phyloP scores from a whole-genome alignment of 2,113 vertebrate species.

The Peromyscus leucopus region DNA sequence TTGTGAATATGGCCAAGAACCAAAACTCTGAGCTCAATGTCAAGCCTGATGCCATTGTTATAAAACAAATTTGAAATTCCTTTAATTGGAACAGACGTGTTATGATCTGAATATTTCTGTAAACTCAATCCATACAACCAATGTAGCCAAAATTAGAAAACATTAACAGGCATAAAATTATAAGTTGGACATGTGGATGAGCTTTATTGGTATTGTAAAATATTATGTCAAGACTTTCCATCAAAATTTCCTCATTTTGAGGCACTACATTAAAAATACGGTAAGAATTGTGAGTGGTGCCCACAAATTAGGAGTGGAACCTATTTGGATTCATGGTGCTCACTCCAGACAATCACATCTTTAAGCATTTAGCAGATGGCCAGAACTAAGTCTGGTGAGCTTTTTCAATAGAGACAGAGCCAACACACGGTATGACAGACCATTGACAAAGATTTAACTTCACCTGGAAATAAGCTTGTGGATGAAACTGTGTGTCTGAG shows the following conservation, averaged over 20 bases:
- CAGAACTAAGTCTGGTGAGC: slow-evolving; percentile 55
- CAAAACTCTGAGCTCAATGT: slow-evolving; percentile 73
- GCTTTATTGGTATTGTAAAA: slow-evolving; percentile 84
- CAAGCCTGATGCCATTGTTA: slow-evolving; percentile 73
- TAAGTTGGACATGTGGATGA: slow-evolving; percentile 75
- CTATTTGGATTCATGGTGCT: slow-evolving; percentile 53
- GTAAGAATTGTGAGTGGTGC: slow-evolving; percentile 7
- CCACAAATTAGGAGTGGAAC: slow-evolving; percentile 69
- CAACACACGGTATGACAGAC: not conserved
- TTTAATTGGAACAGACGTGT: slow-evolving; percentile 80
- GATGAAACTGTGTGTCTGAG: not conserved
- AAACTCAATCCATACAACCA: slow-evolving; percentile 75
- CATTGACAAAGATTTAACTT: slow-evolving; percentile 49
- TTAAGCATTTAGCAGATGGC: slow-evolving; percentile 70
- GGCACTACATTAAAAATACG: slow-evolving; percentile 65
- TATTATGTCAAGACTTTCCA: slow-evolving; percentile 77
- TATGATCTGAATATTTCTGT: slow-evolving; percentile 77
- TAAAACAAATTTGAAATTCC: slow-evolving; percentile 82
- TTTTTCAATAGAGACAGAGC: not conserved
- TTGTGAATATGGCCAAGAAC: slow-evolving; percentile 64
- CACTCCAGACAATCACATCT: slow-evolving; percentile 54
- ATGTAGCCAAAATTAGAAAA: slow-evolving; percentile 78
- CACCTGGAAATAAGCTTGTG: slow-evolving; percentile 46
- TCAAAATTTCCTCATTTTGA: slow-evolving; percentile 69
- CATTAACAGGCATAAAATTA: slow-evolving; percentile 80